These are phyloP conservation scores for Bombyx mori DNA, from an alignment of 1,140 invertebrate genomes.

Conservation along the genomic window DNA sequence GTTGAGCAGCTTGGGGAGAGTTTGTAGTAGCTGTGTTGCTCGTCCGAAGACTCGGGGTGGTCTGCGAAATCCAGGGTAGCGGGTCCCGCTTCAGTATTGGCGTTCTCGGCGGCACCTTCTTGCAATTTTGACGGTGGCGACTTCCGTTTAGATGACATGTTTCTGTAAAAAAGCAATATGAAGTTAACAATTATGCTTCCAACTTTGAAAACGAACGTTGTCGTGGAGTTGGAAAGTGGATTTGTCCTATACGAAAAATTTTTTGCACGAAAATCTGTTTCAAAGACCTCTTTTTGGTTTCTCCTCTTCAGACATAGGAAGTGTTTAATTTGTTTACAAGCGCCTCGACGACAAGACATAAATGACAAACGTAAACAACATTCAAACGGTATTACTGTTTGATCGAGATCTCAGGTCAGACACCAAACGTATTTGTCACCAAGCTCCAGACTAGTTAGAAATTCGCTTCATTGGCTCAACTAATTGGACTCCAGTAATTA, in stretches of 20 bases:
- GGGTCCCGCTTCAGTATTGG: slow-evolving; percentile 59
- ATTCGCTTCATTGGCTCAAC: slow-evolving; percentile 60
- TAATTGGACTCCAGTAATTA: slow-evolving; percentile 62
- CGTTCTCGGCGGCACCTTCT: slow-evolving; percentile 78
- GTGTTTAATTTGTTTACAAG: no score
- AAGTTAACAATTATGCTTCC: no score
- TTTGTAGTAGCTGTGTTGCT: slow-evolving; percentile 66
- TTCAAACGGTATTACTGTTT: slow-evolving; percentile 20
- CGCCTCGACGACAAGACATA: no score
- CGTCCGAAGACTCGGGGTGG: slow-evolving; percentile 55
- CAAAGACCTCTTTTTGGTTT: no score
- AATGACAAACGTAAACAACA: slow-evolving; percentile 5
- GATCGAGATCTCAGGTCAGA: slow-evolving; percentile 43
- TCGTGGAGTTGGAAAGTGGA: no score
- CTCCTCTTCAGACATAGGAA: no score
- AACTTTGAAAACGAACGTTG: no score
- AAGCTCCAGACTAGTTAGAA: slow-evolving; percentile 43
- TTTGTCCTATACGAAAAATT: no score
- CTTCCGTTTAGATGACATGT: slow-evolving; percentile 95
- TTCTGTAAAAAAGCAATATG: slow-evolving; percentile 72
- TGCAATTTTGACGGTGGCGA: slow-evolving; percentile 91
- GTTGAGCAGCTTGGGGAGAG: slow-evolving; percentile 73
- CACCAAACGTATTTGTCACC: slow-evolving; percentile 51
- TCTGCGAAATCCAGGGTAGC: slow-evolving; percentile 58
- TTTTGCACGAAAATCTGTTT: no score